Evolutionary conservation across 2,888 invertebrate genomes (phyloP).

Genomic region (Pterostichus niger): DNA sequence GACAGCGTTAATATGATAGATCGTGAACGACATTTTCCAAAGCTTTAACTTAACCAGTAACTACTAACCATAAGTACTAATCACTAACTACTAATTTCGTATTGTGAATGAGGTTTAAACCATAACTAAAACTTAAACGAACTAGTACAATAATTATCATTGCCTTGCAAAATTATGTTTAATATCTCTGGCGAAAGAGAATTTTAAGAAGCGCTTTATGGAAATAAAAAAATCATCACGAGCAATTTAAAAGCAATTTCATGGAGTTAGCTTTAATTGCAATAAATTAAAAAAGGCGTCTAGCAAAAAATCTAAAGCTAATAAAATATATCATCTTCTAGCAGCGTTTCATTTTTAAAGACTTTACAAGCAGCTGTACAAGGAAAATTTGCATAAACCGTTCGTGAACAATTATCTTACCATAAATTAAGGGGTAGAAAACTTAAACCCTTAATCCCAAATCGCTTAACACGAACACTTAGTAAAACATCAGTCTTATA

Average conservation of each 20-base stretch:
- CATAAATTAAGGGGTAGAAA: constrained; percentile 55
- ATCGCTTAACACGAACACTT: constrained; percentile 57
- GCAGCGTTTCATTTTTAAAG: constrained; percentile 16
- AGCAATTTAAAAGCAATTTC: constrained; percentile 44
- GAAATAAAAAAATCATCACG: constrained; percentile 27
- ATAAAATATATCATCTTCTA: constrained; percentile 36
- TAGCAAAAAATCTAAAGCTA: constrained; percentile 29
- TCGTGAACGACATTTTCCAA: no score
- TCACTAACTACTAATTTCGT: no score
- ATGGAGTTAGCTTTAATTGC: constrained; percentile 35
- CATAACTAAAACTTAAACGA: background rate
- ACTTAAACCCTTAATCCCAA: constrained; percentile 59
- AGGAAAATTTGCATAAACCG: constrained; percentile 42
- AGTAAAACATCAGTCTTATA: constrained; percentile 60
- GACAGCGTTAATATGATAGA: no score
- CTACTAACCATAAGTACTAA: no score
- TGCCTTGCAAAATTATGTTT: background rate
- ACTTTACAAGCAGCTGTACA: constrained; percentile 12
- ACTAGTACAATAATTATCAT: background rate
- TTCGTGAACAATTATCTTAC: constrained; percentile 49
- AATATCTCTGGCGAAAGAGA: background rate
- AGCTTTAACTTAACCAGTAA: no score
- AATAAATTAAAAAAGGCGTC: constrained; percentile 31
- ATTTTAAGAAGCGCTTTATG: constrained; percentile 17
- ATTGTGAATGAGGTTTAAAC: background rate